Base-by-base conservation (phyloP, 2,888 invertebrate species). In the Rhopalosiphum nymphaeae region DNA sequence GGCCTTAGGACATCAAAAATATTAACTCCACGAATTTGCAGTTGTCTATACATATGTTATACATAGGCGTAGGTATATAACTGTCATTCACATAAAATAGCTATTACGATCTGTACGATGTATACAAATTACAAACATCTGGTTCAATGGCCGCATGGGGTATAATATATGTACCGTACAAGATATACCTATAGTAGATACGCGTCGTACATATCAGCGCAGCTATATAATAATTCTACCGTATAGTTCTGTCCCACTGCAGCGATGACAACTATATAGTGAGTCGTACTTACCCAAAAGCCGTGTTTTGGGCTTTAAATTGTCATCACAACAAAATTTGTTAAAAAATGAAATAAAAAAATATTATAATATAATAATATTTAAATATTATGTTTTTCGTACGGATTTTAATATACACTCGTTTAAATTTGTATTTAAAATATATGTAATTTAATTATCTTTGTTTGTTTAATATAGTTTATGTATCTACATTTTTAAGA, bases 121-220 rank as follows among this genome's bases (percentile, higher is more conserved):
- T 90, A 10, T n/a, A 61, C 61, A 78, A 78, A 78, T 78, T 78
- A 61, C 11, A 46, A 61, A 90, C 89, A 90, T 90, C 89, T 90
- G 89, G 89, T 61, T 46, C n/a, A 10, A 61, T 61, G 61, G 46
- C 89, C n/a, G 46, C 89, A 61, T 90, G 89, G 89, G 89, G 89
- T 90, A 21, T 26, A 13, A 53, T 88, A 53, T 1, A 42, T 29
- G 56, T 89, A 78, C 78, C 36, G 78, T 42, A 78, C 21, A 78
- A 78, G 7, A 78, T 78, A 78, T 78, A 67, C 67, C 67, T 67
- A 53, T 53, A 67, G 61, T 67, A 67, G n/a, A 78, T 78, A 78
- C 36, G 21, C 36, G 21, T 0, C 42, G 11, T 36, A 78, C 78
- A 36, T 36, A 78, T 78, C 36, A 78, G 21, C 78, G 78, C 36